Conservation (phyloP, 2,113 vertebrate species). For the Xiphophorus hellerii region DNA sequence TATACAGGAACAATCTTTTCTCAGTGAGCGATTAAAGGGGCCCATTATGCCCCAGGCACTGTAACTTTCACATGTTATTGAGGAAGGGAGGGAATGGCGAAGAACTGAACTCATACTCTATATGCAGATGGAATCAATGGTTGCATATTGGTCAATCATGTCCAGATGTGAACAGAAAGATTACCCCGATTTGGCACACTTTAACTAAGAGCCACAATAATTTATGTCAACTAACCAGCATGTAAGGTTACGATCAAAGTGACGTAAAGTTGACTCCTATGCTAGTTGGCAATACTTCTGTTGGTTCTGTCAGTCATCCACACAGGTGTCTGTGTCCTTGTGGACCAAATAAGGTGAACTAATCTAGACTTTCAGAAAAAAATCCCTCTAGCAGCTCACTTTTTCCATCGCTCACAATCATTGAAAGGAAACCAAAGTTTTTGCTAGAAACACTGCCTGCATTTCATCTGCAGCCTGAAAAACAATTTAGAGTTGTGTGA, state of each 20-base stretch:
- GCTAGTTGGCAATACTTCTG: not conserved
- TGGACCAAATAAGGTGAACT: not conserved
- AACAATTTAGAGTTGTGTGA: not conserved
- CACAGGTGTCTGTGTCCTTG: not conserved
- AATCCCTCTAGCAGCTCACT: not conserved
- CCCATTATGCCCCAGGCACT: constrained; percentile 12
- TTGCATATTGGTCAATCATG: constrained; percentile 8
- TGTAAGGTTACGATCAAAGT: not conserved
- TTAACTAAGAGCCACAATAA: constrained; percentile 6
- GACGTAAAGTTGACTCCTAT: too few relatives aligned
- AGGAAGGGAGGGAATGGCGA: constrained; percentile 11
- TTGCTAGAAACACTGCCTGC: not conserved
- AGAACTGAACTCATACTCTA: not conserved
- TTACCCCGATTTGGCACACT: too few relatives aligned
- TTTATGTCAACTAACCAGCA: constrained; percentile 15
- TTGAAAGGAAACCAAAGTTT: not conserved
- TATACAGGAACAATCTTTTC: constrained; percentile 34
- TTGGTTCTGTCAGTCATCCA: not conserved
- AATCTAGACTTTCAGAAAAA: not conserved
- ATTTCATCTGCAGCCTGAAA: not conserved
- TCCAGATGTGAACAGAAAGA: constrained; percentile 26
- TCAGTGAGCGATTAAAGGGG: constrained; percentile 15
- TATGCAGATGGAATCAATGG: not conserved
- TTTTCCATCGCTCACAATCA: not conserved
- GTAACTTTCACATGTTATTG: not conserved